phyloP scores from a whole-genome alignment of 2,797 vertebrate genomes.

The Crossoptilon crossoptilon region DNA sequence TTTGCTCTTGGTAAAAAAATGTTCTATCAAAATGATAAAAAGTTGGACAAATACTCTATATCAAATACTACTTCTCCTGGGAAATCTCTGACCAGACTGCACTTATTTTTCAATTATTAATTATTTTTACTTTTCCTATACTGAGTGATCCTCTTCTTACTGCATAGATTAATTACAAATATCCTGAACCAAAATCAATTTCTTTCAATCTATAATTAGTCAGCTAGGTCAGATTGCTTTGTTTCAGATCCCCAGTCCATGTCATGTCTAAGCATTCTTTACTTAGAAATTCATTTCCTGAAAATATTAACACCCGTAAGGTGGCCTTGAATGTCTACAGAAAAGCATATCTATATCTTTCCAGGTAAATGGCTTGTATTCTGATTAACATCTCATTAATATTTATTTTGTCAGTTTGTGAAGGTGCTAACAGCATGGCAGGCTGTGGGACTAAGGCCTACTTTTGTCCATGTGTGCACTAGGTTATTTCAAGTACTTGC shows the following conservation, averaged over 20 bases:
- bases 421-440: neutral
- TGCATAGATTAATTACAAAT: constrained; percentile 41
- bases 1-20: constrained; percentile 34
- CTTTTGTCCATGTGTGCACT: rapidly evolving
- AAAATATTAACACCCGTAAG: neutral
- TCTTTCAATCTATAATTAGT: neutral
- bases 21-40: constrained; percentile 29
- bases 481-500: neutral
- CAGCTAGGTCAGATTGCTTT: neutral
- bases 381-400: neutral
- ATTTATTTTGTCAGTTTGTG: neutral
- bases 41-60: constrained; percentile 56
- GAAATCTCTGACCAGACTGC: constrained; percentile 21
- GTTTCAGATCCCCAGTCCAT: neutral
- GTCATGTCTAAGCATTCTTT: neutral
- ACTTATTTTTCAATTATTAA: constrained; percentile 48
- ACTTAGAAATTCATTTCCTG: neutral
- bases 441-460: neutral
- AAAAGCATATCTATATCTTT: neutral
- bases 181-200: constrained; percentile 36
- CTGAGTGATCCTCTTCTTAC: neutral
- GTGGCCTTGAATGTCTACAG: neutral
- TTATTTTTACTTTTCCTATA: constrained; percentile 37
- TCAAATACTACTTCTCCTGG: constrained; percentile 16
- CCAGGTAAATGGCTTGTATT: neutral